Conservation (phyloP, 2,888 invertebrate species). For the Pollenia angustigena region DNA sequence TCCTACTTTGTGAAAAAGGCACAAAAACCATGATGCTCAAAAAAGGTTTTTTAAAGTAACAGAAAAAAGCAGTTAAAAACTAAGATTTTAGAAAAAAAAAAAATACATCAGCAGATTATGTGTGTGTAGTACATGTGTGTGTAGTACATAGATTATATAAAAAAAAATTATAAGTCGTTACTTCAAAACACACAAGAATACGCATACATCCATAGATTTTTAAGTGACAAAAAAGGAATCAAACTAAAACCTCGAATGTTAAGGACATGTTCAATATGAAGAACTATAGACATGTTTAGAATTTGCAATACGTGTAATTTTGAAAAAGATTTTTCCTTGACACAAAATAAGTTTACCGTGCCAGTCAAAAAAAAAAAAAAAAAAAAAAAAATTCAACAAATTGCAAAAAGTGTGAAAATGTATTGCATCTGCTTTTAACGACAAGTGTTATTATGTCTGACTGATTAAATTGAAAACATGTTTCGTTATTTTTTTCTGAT, state of each 20-base stretch:
- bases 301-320: conserved; percentile 20
- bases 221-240: background rate
- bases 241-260: conserved; percentile 6
- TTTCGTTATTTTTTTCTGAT: background rate
- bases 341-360: background rate
- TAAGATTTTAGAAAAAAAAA: background rate
- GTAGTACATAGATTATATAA: background rate
- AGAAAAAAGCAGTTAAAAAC: background rate
- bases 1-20: conserved; percentile 6
- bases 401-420: background rate
- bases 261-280: conserved; percentile 24
- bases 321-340: background rate
- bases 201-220: background rate
- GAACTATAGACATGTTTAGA: conserved; percentile 32
- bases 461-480: background rate
- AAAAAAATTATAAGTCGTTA: conserved; percentile 8
- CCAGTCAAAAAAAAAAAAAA: background rate
- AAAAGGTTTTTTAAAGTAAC: background rate
- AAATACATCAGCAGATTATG: background rate
- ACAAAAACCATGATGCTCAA: background rate
- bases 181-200: background rate
- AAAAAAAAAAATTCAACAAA: background rate
- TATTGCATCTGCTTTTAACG: conserved; percentile 15
- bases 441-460: conserved; percentile 20
- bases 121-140: background rate